phyloP scores from a whole-genome alignment of 2,113 vertebrate genomes.

The Lepisosteus oculatus region DNA sequence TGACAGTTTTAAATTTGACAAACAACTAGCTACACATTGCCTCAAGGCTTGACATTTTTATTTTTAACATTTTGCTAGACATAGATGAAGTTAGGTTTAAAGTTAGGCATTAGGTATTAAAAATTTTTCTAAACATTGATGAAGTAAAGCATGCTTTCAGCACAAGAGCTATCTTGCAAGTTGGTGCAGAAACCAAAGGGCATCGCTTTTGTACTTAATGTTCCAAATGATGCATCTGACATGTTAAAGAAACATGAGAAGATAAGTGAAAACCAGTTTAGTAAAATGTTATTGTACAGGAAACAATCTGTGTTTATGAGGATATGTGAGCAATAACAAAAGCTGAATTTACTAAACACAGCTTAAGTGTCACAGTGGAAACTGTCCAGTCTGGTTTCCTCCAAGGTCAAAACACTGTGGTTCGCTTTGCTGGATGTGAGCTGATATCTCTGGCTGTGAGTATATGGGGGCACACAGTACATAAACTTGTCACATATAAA shows the following conservation, averaged over 20 bases:
- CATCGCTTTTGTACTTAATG: constrained; percentile 26
- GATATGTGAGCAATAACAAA: constrained; percentile 81
- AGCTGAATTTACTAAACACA: constrained; percentile 86
- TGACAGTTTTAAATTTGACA: too few relatives aligned
- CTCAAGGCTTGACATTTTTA: too few relatives aligned
- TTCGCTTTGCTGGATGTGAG: constrained; percentile 11
- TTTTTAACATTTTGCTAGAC: too few relatives aligned
- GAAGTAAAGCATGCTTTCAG: not conserved
- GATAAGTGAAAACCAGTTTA: constrained; percentile 63
- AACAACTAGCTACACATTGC: too few relatives aligned
- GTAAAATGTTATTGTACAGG: constrained; percentile 58
- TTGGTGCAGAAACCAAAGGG: not conserved
- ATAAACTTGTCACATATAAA: too few relatives aligned
- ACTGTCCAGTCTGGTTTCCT: constrained; percentile 56
- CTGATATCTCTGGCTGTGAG: not conserved
- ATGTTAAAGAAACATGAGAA: constrained; percentile 38
- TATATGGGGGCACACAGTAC: not conserved
- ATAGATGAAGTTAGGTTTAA: too few relatives aligned
- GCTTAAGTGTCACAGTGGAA: constrained; percentile 74
- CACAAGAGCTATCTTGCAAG: constrained; percentile 20
- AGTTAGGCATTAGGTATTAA: too few relatives aligned
- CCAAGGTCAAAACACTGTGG: constrained; percentile 62
- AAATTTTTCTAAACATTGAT: too few relatives aligned
- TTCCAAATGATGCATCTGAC: constrained; percentile 17
- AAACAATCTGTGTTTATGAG: constrained; percentile 68